Evolutionary conservation across 2,113 vertebrate species (phyloP).

Genomic region (Aviceda subcristata): DNA sequence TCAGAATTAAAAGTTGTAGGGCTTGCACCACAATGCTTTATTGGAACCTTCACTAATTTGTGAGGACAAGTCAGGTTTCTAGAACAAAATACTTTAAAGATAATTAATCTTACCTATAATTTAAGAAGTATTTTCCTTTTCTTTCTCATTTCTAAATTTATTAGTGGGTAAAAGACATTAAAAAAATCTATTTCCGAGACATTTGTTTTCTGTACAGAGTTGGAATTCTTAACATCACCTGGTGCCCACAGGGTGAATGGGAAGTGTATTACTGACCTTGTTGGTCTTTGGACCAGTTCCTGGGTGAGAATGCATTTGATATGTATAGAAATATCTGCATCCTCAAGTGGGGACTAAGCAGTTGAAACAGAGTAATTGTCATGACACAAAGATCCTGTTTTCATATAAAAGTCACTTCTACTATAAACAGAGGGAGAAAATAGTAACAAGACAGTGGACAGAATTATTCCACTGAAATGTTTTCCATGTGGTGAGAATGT

Average conservation of each 20-base stretch:
- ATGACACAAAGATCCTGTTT: neutral
- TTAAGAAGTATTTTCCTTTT: neutral
- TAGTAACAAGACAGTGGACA: neutral
- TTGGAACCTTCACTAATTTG: neutral
- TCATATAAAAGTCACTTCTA: neutral
- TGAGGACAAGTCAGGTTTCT: neutral
- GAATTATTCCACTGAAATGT: neutral
- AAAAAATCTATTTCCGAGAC: neutral
- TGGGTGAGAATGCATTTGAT: neutral
- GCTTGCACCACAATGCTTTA: neutral
- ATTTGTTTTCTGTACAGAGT: neutral
- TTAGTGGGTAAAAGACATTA: neutral
- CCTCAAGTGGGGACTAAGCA: neutral
- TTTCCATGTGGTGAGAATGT: constrained; percentile 20
- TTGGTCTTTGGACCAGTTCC: neutral
- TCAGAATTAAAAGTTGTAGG: neutral
- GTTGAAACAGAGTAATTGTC: neutral
- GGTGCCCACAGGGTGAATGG: neutral
- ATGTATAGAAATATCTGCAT: neutral
- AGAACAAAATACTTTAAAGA: neutral
- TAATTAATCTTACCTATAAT: neutral
- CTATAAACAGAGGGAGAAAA: neutral
- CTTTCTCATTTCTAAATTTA: neutral
- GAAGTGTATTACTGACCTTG: neutral
- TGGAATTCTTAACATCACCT: neutral